Evolutionary conservation across 2,888 invertebrate species (phyloP), one percentile per base, ranked within the genome.

Genomic region (Andrena praecox): DNA sequence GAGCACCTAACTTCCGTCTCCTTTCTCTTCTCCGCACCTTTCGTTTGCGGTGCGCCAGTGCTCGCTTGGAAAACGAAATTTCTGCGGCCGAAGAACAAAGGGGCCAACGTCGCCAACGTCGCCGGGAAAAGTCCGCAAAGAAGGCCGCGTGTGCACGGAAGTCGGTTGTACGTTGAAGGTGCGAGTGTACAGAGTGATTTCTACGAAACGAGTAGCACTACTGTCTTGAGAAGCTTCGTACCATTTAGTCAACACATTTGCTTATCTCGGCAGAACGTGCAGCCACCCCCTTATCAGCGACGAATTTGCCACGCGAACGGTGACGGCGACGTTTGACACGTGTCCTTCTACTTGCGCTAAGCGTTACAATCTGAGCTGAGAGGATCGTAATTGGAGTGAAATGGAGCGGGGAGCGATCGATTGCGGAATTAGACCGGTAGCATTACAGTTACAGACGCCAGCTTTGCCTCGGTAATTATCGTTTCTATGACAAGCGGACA

Each of bases 381-480:
- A 20, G 24, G 20, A n/a, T 48, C 20, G 10, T 0, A n/a, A 33
- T 33, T 50, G 10, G 50, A 31, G 42, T 3, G 72, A 52, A 73
- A 72, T 79, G 29, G 80, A 79, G 72, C 71, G 50, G 24, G 35
- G 64, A 42, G 16, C 63, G 60, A 71, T 77, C 72, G 66, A 77
- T 48, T 24, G 29, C 42, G 59, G 72, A 74, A 77, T 83, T 77
- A 77, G 82, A 52, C 71, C 24, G 56, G 31, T n/a, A 64, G 56
- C 68, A 71, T 71, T 72, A 64, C 63, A 63, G 77, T 68, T 20
- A 60, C 48, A 50, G 48, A 59, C 50, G 48, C 72, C 31, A 64
- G 75, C 76, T 77, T 87, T 79, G 80, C 66, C 31, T 54, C 48
- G 67, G 77, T 87, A 87, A 87, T 87, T 87, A 87, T 84, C 85